A percentile compares a stretch with the other conserved stretches of the same genome.
Conservation (phyloP, 2,888 invertebrate genomes). For the Sisyra nigra region DNA sequence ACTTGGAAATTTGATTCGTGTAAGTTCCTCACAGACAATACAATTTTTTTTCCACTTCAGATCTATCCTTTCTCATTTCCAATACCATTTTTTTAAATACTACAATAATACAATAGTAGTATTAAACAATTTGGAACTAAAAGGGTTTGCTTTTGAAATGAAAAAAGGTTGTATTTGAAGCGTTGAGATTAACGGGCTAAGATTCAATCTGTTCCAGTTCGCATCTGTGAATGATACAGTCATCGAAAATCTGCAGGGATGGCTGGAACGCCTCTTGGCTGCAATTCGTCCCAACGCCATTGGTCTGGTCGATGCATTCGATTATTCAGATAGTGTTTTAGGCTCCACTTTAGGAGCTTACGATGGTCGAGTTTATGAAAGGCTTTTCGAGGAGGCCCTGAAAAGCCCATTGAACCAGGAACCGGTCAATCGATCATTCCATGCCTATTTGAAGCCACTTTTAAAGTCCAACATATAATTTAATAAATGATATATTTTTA, state of each 20-base stretch:
- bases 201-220: conserved; percentile 34
- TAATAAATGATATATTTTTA: neutral
- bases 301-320: conserved; percentile 82
- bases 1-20: conserved; percentile 66
- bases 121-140: no score
- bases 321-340: conserved; percentile 61
- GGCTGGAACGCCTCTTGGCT: conserved; percentile 52
- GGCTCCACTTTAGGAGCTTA: conserved; percentile 63
- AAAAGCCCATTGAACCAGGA: conserved; percentile 69
- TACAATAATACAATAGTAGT: no score
- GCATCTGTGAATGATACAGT: conserved; percentile 43
- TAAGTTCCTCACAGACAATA: conserved; percentile 24
- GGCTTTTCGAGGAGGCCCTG: conserved; percentile 60
- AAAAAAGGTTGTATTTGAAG: no score
- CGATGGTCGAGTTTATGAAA: conserved; percentile 73
- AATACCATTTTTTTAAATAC: no score
- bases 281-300: conserved; percentile 75
- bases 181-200: no score
- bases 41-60: no score
- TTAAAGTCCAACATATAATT: conserved; percentile 55
- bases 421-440: conserved; percentile 60
- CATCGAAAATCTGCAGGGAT: conserved; percentile 40
- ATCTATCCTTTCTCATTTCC: no score
- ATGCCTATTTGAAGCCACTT: conserved; percentile 61
- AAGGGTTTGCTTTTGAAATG: no score